Percentiles rank a stretch among this genome's conserved stretches.
These are phyloP conservation scores for Nebria salina DNA, from an alignment of 2,888 invertebrate genomes.

Conservation along the genomic window DNA sequence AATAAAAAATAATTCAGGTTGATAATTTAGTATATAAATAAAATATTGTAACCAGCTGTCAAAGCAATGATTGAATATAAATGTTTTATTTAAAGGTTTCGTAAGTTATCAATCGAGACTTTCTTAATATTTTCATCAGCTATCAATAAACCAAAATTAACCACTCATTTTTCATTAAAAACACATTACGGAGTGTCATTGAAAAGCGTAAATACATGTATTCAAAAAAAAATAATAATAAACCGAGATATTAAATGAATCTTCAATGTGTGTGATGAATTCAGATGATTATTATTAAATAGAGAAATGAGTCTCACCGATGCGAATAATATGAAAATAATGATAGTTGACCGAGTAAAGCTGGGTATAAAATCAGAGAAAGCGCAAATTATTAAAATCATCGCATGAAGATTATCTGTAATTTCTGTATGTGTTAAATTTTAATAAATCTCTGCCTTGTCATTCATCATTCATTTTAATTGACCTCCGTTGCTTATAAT, in stretches of 20 bases:
- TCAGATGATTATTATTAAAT: too few relatives aligned
- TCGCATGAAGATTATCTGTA: too few relatives aligned
- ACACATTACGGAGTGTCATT: neutral
- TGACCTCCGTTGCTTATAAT: too few relatives aligned
- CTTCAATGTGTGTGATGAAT: too few relatives aligned
- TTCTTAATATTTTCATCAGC: slow-evolving; percentile 4
- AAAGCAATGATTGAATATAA: neutral
- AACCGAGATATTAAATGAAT: neutral
- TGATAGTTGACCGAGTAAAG: too few relatives aligned
- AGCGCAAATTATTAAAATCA: too few relatives aligned
- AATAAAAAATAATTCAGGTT: neutral
- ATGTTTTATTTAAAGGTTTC: slow-evolving; percentile 1
- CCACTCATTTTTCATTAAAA: neutral
- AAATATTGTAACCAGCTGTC: neutral
- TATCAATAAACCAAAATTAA: neutral
- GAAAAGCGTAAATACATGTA: neutral
- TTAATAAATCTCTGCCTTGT: too few relatives aligned
- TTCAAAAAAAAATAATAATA: neutral
- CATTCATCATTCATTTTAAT: too few relatives aligned
- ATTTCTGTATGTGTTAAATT: too few relatives aligned
- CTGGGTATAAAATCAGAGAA: too few relatives aligned
- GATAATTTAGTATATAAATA: neutral
- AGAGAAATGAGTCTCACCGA: too few relatives aligned
- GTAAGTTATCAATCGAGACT: neutral
- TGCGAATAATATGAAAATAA: too few relatives aligned